Evolutionary conservation across 2,888 invertebrate genomes (phyloP).

Genomic region (Athrips mouffetella): DNA sequence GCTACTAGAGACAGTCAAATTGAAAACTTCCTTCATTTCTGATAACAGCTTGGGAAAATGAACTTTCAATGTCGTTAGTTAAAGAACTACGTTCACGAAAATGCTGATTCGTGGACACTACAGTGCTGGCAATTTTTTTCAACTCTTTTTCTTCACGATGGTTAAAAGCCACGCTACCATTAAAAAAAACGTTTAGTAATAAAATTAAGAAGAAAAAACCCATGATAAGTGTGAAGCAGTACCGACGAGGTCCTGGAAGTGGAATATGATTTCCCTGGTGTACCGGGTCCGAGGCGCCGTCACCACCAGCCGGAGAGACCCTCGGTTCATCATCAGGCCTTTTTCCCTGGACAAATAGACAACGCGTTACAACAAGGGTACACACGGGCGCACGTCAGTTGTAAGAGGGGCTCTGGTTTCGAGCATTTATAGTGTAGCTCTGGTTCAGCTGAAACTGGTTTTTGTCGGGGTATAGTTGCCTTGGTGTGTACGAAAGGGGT

Average conservation of each 20-base stretch:
- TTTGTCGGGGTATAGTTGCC: not conserved
- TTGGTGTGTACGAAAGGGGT: no score
- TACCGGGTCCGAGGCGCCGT: slow-evolving; percentile 77
- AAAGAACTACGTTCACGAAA: no score
- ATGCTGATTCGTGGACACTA: no score
- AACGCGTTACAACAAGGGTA: not conserved
- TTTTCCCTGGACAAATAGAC: slow-evolving; percentile 42
- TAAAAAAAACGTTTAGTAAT: not conserved
- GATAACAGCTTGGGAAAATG: no score
- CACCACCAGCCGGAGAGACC: slow-evolving; percentile 71
- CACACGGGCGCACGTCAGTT: not conserved
- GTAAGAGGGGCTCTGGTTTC: not conserved
- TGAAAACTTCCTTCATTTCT: no score
- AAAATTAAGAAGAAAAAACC: not conserved
- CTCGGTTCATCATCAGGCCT: slow-evolving; percentile 52
- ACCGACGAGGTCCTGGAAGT: slow-evolving; percentile 81
- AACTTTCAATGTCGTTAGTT: no score
- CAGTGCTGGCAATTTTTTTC: no score
- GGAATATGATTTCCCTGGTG: slow-evolving; percentile 79
- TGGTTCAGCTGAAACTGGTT: no score
- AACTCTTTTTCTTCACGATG: not conserved
- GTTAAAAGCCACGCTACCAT: not conserved
- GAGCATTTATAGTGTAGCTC: no score
- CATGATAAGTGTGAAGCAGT: no score
- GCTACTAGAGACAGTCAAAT: no score